These are phyloP conservation scores for Ferrisia virgata DNA, from an alignment of 2,888 invertebrate species.

Conservation along the genomic window DNA sequence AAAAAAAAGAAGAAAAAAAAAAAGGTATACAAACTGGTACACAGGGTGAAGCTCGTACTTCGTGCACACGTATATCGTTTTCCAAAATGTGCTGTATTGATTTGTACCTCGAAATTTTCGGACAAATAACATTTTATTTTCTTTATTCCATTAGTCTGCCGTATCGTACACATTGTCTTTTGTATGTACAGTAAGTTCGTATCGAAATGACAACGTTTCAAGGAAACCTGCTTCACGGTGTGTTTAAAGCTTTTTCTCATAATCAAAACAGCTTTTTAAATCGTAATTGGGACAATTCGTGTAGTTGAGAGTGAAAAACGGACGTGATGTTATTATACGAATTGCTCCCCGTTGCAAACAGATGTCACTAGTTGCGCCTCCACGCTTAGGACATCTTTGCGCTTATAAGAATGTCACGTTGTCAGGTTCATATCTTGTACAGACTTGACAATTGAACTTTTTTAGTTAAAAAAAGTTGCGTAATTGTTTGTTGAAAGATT, in stretches of 20 bases:
- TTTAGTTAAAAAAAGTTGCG: background rate
- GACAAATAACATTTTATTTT: background rate
- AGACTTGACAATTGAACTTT: background rate
- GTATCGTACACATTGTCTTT: background rate
- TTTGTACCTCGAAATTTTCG: background rate
- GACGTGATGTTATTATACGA: background rate
- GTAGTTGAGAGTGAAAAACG: background rate
- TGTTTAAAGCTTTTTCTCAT: background rate
- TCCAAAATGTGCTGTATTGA: background rate
- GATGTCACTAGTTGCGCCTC: background rate
- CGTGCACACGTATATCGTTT: background rate
- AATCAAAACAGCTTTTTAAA: slow-evolving; percentile 5
- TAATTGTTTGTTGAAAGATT: background rate
- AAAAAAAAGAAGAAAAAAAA: background rate
- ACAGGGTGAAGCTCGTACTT: too few species aligned
- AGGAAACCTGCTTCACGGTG: background rate
- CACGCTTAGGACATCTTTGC: background rate
- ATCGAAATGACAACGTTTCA: background rate
- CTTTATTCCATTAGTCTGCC: background rate
- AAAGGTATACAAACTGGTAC: background rate
- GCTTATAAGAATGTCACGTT: background rate
- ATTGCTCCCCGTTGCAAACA: background rate
- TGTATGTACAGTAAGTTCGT: background rate
- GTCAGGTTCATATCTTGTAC: background rate
- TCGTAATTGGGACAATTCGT: background rate